Evolutionary conservation across 2,888 invertebrate species (phyloP), one percentile per base, ranked within the genome.

Genomic region (Aphidoletes aphidimyza): DNA sequence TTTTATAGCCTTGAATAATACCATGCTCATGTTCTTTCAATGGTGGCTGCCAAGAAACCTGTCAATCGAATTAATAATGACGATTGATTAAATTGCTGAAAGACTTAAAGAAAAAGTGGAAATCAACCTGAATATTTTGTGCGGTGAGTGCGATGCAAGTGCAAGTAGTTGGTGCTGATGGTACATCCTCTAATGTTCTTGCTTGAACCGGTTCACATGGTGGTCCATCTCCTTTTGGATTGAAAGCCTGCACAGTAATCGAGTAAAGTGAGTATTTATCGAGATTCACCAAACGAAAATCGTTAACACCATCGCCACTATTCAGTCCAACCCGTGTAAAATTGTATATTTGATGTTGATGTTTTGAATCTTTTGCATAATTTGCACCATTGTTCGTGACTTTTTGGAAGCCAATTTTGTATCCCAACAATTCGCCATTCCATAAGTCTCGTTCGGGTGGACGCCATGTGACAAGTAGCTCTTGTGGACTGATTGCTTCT

Each of bases 191-290:
- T 30, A 90, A 85, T 0, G 90, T 90, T 54, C 89, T 89, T 1
- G 88, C 88, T 36, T 89, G 85, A 2, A 94, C 92, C 0, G 94
- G 93, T 8, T 92, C 91, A 3, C 95, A 94, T 0, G 93, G 91
- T 0, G 96, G 95, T 0, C 96, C 95, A 81, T 94, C 93, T 0
- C 96, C 96, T 47, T 95, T 94, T 0, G 93, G 92, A 89, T 96
- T 96, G 89, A 95, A 96, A 0, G 96, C 95, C 86, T 94, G 92
- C 34, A 96, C 94, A 0, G 94, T 93, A 11, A 96, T 92, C 85
- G 94, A 93, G 89, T 96, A 96, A 84, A 94, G 93, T 0, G 96
- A 95, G 88, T 94, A 96, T 88, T 95, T 95, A 85, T 93, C 92
- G 37, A 95, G 90, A 0, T 93, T 93, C 5, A 92, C 92, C 45